phyloP scores from a whole-genome alignment of 2,113 vertebrate species.

The Turnix velox region DNA sequence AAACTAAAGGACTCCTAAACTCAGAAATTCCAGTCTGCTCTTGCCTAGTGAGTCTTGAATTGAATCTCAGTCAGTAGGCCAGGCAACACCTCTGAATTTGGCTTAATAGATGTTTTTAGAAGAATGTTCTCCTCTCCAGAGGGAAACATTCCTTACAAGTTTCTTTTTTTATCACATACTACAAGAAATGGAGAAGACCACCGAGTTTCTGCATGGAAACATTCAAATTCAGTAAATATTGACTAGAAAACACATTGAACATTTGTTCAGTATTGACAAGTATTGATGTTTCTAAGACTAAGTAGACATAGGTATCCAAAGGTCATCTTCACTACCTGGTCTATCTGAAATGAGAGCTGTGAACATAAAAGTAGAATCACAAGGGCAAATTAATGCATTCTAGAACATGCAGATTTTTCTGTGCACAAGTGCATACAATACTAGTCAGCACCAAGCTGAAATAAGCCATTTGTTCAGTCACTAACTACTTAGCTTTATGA shows the following conservation, averaged over 20 bases:
- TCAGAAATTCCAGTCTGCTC: neutral
- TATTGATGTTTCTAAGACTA: neutral
- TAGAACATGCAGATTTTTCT: neutral
- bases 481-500: neutral
- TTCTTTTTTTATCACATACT: neutral
- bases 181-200: neutral
- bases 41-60: neutral
- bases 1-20: neutral
- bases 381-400: neutral
- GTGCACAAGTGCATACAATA: neutral
- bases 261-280: neutral
- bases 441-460: neutral
- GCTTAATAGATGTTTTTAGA: neutral
- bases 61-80: neutral
- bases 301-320: neutral
- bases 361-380: neutral
- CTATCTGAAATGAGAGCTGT: neutral
- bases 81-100: neutral
- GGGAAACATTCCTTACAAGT: neutral
- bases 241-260: neutral
- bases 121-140: neutral
- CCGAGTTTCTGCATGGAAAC: neutral
- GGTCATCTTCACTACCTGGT: neutral
- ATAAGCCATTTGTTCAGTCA: neutral
- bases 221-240: neutral